A percentile compares a stretch with the other conserved stretches of the same genome.
phyloP scores from a whole-genome alignment of 2,888 invertebrate species.

The Lepidocyrtoides sp. region DNA sequence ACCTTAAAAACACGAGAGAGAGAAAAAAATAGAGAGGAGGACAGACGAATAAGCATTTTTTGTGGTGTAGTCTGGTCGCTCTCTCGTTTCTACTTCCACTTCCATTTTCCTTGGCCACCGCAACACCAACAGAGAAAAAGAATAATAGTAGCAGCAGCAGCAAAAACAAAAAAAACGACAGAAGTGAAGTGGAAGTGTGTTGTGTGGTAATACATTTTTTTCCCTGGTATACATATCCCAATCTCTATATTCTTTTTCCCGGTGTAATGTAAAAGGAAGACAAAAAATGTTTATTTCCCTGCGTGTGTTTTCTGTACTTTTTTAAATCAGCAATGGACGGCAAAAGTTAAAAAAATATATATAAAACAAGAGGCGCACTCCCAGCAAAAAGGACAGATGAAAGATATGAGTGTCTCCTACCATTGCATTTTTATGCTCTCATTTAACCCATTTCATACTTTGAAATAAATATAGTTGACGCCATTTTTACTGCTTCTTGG shows the following conservation, averaged over 20 bases:
- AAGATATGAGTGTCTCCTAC: slow-evolving; percentile 80
- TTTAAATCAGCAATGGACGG: slow-evolving; percentile 67
- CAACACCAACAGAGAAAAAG: slow-evolving; percentile 38
- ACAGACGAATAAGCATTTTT: slow-evolving; percentile 42
- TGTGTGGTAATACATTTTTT: slow-evolving; percentile 20
- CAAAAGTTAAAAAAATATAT: slow-evolving; percentile 1
- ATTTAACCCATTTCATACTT: slow-evolving; percentile 84
- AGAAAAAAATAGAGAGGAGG: neutral
- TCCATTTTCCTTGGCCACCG: slow-evolving; percentile 41
- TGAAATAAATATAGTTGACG: slow-evolving; percentile 85
- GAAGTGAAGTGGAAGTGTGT: slow-evolving; percentile 40
- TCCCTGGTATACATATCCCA: no score
- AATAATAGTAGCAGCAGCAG: slow-evolving; percentile 31
- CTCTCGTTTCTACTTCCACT: no score
- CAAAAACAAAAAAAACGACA: slow-evolving; percentile 43
- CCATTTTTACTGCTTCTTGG: slow-evolving; percentile 82
- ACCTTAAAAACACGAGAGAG: slow-evolving; percentile 23
- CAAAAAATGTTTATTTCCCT: slow-evolving; percentile 47
- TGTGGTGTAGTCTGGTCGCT: slow-evolving; percentile 56
- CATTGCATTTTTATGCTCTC: slow-evolving; percentile 85
- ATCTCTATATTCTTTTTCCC: slow-evolving; percentile 13
- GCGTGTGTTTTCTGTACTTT: slow-evolving; percentile 29
- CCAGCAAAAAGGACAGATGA: slow-evolving; percentile 72
- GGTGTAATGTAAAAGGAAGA: slow-evolving; percentile 57
- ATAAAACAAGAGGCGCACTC: neutral